Evolutionary conservation across 1,140 invertebrate genomes (phyloP), one percentile per base, ranked within the genome.

Genomic region (Camponotus floridanus): DNA sequence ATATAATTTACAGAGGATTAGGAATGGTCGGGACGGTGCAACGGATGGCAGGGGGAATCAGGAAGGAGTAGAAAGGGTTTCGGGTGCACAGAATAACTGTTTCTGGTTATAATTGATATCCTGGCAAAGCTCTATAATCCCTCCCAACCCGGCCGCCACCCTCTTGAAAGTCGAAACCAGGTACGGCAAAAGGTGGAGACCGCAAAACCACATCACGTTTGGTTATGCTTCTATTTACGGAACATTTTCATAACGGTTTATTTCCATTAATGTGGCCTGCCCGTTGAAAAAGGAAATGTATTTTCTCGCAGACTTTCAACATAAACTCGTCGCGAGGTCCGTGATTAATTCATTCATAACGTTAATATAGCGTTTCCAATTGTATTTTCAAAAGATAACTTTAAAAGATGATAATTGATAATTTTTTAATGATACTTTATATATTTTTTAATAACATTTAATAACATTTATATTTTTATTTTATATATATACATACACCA

Each of bases 31-130:
- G 90, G 86, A 85, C 79, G 79, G 74, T 86, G 81, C 76, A 74
- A 71, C 76, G 88, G 59, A 62, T 39, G 91, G 85, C 81, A 71
- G 86, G 91, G 89, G 87, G 78, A 76, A 79, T 71, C 85, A 87
- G 88, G 86, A 86, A 88, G 83, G 90, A 68, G 85, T 59, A 86
- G 90, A 91, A 91, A 91, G 84, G 89, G 90, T 90, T 89, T 91
- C 85, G 86, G 73, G 90, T 89, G 90, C 90, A 91, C 90, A 85
- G 90, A 91, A 91, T 91, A 91, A 91, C 90, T 91, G 90, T 91
- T 91, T 95, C 94, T 94, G 94, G 94, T 95, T 95, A 95, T 95
- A 95, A 95, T 95, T 95, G 94, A 95, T 95, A 95, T 95, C 94
- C 94, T 93, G 94, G 94, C 92, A 95, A 95, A 95, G 94, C 94